Evolutionary conservation across 1,140 invertebrate genomes (phyloP).

Genomic region (Hesperophylax magnus): DNA sequence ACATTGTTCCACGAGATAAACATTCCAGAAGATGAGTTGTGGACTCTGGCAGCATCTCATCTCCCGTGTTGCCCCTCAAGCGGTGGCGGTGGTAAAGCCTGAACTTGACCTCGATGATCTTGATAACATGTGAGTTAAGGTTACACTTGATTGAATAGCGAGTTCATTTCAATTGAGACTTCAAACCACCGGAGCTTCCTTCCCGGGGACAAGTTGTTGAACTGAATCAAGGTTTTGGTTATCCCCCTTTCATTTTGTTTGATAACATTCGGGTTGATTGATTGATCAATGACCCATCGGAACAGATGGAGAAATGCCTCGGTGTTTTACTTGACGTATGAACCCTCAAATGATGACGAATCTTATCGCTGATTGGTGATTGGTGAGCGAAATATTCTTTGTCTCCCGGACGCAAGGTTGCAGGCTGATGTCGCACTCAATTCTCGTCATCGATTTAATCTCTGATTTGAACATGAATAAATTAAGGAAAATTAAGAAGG

Average conservation of each 20-base stretch:
- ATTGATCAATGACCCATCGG: conserved; percentile 27
- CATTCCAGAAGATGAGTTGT: not conserved
- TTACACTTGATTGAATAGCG: conserved; percentile 40
- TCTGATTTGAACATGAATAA: too few relatives aligned
- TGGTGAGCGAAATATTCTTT: not conserved
- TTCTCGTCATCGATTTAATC: not conserved
- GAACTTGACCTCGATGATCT: conserved; percentile 54
- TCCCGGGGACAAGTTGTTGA: conserved; percentile 6
- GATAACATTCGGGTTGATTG: conserved; percentile 14
- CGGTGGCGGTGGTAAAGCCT: not conserved
- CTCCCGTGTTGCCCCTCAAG: too few relatives aligned
- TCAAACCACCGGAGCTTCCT: not conserved
- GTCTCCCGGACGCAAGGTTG: not conserved
- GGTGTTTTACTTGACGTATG: conserved; percentile 4
- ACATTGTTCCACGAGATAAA: not conserved
- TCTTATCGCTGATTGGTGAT: not conserved
- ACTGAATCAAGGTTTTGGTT: conserved; percentile 21
- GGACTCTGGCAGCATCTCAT: not conserved
- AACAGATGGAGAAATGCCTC: not conserved
- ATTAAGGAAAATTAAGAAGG: too few relatives aligned
- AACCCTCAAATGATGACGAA: not conserved
- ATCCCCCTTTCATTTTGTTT: conserved; percentile 9
- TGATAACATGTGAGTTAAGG: conserved; percentile 40
- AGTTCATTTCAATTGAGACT: conserved; percentile 51
- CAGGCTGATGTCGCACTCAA: not conserved